phyloP scores from a whole-genome alignment of 2,888 invertebrate genomes.

The Chymomyza fuscimana region DNA sequence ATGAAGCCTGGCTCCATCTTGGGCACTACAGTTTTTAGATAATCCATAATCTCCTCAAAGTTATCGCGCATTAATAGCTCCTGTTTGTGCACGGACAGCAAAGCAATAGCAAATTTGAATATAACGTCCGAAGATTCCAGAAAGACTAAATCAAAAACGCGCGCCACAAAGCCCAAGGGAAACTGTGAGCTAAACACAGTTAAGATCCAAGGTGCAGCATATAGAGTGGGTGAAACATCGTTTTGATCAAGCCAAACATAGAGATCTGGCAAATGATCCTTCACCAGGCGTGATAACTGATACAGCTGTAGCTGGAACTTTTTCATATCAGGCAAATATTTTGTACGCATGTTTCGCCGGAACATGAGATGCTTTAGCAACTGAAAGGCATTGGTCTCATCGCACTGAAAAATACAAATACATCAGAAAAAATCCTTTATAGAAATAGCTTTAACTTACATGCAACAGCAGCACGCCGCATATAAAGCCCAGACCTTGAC shows the following conservation, averaged over 20 bases:
- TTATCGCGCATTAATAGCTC: conserved; percentile 91
- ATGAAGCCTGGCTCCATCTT: conserved; percentile 85
- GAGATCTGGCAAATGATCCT: conserved; percentile 91
- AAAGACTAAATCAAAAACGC: conserved; percentile 95
- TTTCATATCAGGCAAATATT: conserved; percentile 97
- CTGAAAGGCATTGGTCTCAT: conserved; percentile 93
- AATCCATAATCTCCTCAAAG: conserved; percentile 96
- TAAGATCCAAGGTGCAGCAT: conserved; percentile 98
- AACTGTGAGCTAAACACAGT: conserved; percentile 97
- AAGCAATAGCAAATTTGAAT: conserved; percentile 92
- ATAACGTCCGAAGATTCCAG: conserved; percentile 94
- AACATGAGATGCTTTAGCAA: conserved; percentile 95
- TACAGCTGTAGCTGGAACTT: conserved; percentile 94
- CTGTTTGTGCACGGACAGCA: conserved; percentile 91
- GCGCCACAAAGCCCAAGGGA: conserved; percentile 95
- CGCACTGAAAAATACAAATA: conserved; percentile 84
- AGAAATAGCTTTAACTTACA: conserved; percentile 82
- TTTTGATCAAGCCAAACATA: conserved; percentile 92
- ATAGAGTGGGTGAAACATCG: conserved; percentile 95
- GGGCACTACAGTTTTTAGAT: conserved; percentile 90
- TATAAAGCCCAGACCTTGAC: conserved; percentile 97
- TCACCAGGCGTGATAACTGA: conserved; percentile 93
- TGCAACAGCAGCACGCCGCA: conserved; percentile 95
- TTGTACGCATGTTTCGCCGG: conserved; percentile 90
- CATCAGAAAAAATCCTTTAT: not conserved